Conservation (phyloP, 1,140 invertebrate species). For the Tetraneura akinire region DNA sequence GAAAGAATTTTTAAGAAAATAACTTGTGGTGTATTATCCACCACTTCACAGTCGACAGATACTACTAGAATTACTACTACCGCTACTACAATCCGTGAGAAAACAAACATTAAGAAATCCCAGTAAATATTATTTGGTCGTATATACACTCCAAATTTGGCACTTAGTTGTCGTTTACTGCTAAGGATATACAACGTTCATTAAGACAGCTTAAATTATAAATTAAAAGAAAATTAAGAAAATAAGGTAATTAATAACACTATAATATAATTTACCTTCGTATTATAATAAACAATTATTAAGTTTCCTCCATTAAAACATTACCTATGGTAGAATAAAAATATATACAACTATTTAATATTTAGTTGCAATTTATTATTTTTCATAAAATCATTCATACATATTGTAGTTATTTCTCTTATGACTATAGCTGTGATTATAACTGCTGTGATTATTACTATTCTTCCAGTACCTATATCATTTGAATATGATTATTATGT, state of each 20-base stretch:
- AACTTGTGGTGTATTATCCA: neutral
- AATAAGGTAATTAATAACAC: constrained; percentile 48
- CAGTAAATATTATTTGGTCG: constrained; percentile 28
- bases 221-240: constrained; percentile 26
- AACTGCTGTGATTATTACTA: no score
- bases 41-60: neutral
- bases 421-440: no score
- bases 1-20: neutral
- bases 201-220: constrained; percentile 44
- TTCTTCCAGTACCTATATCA: no score
- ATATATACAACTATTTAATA: no score
- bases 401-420: no score
- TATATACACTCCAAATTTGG: neutral
- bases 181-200: constrained; percentile 35
- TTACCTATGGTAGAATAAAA: no score
- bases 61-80: neutral
- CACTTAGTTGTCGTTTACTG: constrained; percentile 27
- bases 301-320: neutral
- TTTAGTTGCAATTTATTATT: no score
- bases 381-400: no score
- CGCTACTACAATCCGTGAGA: constrained; percentile 30
- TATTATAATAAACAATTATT: constrained; percentile 6
- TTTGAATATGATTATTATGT: no score
- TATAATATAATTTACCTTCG: constrained; percentile 27
- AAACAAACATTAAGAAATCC: constrained; percentile 24